phyloP scores from a whole-genome alignment of 2,888 invertebrate species.

The Heterodera filipjevi region DNA sequence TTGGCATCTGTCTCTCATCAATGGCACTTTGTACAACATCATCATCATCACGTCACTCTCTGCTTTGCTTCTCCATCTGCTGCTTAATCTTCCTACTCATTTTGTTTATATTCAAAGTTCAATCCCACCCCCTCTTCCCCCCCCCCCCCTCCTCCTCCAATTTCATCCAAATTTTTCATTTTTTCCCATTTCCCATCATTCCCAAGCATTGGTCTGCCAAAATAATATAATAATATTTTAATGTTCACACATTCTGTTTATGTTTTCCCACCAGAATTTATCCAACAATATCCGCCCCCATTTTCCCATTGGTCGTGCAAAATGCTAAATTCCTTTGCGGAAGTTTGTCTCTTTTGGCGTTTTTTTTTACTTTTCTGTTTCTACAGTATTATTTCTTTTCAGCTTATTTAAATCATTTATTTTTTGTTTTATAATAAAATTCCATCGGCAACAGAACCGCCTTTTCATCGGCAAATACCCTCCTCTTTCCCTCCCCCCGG shows the following conservation, averaged over 20 bases:
- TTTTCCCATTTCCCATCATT: background rate
- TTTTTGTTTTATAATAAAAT: no score
- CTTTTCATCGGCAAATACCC: no score
- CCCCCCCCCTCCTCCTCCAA: background rate
- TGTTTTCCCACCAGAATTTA: background rate
- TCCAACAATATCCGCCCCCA: slow-evolving; percentile 7
- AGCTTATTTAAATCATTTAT: background rate
- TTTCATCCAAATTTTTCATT: no score
- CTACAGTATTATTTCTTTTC: background rate
- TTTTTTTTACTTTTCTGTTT: background rate
- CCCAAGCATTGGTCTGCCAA: background rate
- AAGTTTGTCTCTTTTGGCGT: no score
- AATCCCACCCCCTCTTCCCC: background rate
- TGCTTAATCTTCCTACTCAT: no score
- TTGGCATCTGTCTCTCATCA: no score
- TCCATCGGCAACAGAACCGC: no score
- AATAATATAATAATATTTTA: background rate
- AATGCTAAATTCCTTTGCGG: no score
- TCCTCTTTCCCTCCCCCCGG: no score
- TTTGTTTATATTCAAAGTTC: background rate
- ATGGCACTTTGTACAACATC: no score
- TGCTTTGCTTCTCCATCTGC: no score
- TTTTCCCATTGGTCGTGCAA: background rate
- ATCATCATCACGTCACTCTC: no score
- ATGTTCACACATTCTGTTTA: background rate